A percentile compares a stretch with the other conserved stretches of the same genome.
Conservation (phyloP, 2,888 invertebrate genomes). For the Ceraclea dissimilis region DNA sequence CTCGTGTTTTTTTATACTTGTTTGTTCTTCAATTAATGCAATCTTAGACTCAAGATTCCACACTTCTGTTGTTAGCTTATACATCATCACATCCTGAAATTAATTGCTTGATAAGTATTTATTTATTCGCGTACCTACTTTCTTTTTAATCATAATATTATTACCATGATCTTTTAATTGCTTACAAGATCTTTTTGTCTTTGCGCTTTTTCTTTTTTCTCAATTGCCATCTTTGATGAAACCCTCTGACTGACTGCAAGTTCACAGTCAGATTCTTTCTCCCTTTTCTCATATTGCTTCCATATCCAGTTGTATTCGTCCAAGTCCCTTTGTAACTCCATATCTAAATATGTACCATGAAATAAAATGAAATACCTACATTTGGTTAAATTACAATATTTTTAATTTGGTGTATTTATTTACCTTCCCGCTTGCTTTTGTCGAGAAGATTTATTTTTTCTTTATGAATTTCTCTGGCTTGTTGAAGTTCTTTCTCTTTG, state of each 20-base stretch:
- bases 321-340: slow-evolving; percentile 49
- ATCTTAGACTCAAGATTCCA: slow-evolving; percentile 62
- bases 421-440: slow-evolving; percentile 27
- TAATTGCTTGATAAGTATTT: background rate
- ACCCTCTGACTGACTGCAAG: slow-evolving; percentile 56
- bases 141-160: no score
- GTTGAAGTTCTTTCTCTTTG: slow-evolving; percentile 9
- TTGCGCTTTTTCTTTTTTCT: slow-evolving; percentile 46
- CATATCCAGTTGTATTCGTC: slow-evolving; percentile 50
- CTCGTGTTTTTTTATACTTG: slow-evolving; percentile 56
- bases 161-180: background rate
- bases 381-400: background rate
- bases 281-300: slow-evolving; percentile 54
- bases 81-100: slow-evolving; percentile 56
- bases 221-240: slow-evolving; percentile 54
- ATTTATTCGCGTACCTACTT: no score
- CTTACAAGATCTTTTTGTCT: slow-evolving; percentile 52
- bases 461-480: slow-evolving; percentile 14
- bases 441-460: slow-evolving; percentile 26
- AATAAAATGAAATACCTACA: background rate
- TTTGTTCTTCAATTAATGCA: slow-evolving; percentile 55
- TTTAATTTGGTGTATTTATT: background rate
- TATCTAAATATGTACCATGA: slow-evolving; percentile 35
- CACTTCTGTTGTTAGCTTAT: slow-evolving; percentile 60
- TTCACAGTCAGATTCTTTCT: slow-evolving; percentile 55